These are phyloP conservation scores for Takifugu bimaculatus DNA, from an alignment of 2,113 vertebrate species.

Conservation along the genomic window DNA sequence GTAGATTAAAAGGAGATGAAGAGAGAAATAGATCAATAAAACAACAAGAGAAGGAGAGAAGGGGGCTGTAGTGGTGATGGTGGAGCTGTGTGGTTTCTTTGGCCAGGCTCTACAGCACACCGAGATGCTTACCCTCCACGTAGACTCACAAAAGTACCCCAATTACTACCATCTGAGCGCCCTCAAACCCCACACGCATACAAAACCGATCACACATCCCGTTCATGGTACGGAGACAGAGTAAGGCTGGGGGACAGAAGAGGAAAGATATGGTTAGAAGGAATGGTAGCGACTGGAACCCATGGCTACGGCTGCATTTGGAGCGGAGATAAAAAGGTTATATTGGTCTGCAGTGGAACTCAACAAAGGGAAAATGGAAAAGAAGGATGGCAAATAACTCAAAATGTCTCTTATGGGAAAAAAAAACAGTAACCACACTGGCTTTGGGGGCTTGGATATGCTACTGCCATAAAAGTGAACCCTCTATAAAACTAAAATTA, in stretches of 20 bases:
- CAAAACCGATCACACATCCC: constrained; percentile 54
- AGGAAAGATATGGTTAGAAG: constrained; percentile 36
- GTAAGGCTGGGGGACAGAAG: constrained; percentile 23
- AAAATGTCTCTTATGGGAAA: constrained; percentile 43
- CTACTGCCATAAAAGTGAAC: constrained; percentile 53
- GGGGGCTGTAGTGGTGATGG: constrained; percentile 37
- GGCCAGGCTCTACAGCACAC: constrained; percentile 60
- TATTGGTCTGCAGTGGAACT: constrained; percentile 39
- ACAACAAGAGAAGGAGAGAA: constrained; percentile 17
- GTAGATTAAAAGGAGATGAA: constrained; percentile 12
- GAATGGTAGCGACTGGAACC: constrained; percentile 40
- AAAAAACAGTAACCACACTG: constrained; percentile 41
- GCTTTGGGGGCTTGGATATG: constrained; percentile 41
- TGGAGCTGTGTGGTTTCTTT: constrained; percentile 62
- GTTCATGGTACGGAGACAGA: constrained; percentile 42
- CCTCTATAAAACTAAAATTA: constrained; percentile 65
- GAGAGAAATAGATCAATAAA: constrained; percentile 1
- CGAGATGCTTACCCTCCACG: constrained; percentile 66
- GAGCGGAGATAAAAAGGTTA: constrained; percentile 27
- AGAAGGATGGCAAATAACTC: constrained; percentile 46
- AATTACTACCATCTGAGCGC: constrained; percentile 71
- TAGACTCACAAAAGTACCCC: constrained; percentile 61
- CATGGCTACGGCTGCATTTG: constrained; percentile 22
- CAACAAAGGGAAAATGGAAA: constrained; percentile 39
- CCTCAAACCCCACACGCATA: constrained; percentile 54